phyloP scores from a whole-genome alignment of 2,113 vertebrate species.

The Zootoca vivipara region DNA sequence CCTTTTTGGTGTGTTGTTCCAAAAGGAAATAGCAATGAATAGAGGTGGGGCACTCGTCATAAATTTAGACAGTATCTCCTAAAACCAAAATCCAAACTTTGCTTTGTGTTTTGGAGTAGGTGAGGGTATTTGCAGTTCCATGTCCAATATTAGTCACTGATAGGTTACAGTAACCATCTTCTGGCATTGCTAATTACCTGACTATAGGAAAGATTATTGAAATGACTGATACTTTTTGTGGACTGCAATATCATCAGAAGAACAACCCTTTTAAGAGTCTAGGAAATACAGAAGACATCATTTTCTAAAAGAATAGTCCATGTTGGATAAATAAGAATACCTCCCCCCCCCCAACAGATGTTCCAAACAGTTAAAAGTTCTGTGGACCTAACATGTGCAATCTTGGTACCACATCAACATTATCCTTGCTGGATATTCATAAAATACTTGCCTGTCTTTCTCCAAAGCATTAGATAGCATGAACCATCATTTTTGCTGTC shows the following conservation, averaged over 20 bases:
- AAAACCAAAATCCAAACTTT: not conserved
- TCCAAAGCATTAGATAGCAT: not conserved
- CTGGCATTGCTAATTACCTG: not conserved
- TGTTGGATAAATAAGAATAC: conserved; percentile 46
- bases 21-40: not conserved
- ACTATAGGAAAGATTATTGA: not conserved
- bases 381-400: not conserved
- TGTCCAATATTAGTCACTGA: not conserved
- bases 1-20: too few relatives aligned
- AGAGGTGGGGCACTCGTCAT: not conserved
- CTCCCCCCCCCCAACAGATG: not conserved
- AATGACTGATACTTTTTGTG: conserved; percentile 29
- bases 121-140: not conserved
- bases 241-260: conserved; percentile 48
- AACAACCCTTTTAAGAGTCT: conserved; percentile 16
- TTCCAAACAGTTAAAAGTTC: conserved; percentile 3
- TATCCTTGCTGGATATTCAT: not conserved
- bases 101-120: too few relatives aligned
- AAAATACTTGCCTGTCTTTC: conserved; percentile 4
- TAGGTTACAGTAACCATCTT: not conserved
- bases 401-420: not conserved
- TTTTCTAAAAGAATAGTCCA: conserved; percentile 43
- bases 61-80: not conserved
- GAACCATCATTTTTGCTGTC: too few relatives aligned
- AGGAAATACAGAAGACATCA: conserved; percentile 44